phyloP scores from a whole-genome alignment of 2,888 invertebrate genomes.

The Cataglyphis rosenhaueri region DNA sequence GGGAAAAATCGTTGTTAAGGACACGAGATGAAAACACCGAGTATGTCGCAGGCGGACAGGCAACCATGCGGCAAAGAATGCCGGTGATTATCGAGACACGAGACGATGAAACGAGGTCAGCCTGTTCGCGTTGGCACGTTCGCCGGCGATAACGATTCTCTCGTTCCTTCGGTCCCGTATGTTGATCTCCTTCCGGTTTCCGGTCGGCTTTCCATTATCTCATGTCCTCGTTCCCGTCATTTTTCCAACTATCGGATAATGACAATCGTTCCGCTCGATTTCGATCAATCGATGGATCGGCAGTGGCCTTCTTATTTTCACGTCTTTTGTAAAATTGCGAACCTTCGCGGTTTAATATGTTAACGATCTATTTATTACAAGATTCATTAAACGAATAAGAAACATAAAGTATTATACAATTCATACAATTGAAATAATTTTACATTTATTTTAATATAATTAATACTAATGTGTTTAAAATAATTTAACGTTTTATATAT shows the following conservation, averaged over 20 bases:
- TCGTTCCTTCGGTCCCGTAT: conserved; percentile 56
- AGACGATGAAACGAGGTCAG: conserved; percentile 61
- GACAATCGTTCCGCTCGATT: conserved; percentile 12
- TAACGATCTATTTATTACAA: conserved; percentile 17
- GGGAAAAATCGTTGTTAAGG: conserved; percentile 17
- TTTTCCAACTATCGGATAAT: conserved; percentile 17
- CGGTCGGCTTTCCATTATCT: conserved; percentile 56
- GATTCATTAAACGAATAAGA: conserved; percentile 4
- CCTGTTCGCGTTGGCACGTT: conserved; percentile 62
- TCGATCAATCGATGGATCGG: background rate
- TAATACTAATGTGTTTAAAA: background rate
- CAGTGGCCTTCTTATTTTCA: background rate
- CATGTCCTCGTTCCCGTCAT: conserved; percentile 17
- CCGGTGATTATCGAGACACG: conserved; percentile 57
- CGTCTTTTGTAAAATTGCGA: conserved; percentile 16
- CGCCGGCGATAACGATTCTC: conserved; percentile 64
- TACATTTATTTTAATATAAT: background rate
- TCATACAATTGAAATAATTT: background rate
- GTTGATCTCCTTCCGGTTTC: conserved; percentile 67
- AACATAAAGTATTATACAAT: background rate
- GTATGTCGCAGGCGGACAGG: background rate
- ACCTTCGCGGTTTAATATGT: conserved; percentile 14
- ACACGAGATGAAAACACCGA: conserved; percentile 16
- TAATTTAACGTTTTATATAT: background rate
- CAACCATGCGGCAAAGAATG: conserved; percentile 25